Base-by-base conservation (phyloP, 2,888 invertebrate species). In the Crematogaster levior region DNA sequence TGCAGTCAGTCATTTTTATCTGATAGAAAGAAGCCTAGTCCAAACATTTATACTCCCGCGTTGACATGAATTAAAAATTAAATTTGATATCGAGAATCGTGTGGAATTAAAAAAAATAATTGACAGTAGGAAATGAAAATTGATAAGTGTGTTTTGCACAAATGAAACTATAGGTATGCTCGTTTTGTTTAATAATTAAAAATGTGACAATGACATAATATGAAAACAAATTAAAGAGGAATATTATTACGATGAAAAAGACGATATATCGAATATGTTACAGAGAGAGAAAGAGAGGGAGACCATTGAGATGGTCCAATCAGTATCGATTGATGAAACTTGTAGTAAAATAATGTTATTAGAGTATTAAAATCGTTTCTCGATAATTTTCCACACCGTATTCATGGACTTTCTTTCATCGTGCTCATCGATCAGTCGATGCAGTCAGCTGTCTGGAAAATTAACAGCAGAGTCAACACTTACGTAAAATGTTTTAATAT, bases 291-390 rank as follows among this genome's bases (percentile, higher is more conserved):
- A n/a, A n/a, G n/a, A n/a, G n/a, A n/a, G n/a, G 6, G 6, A 48
- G 7, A 24, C 18, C n/a, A 30, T 77, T 43, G 15, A 10, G 12
- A 37, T 21, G 15, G 2, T 70, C 7, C n/a, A 70, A 56, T 43
- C 34, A 3, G 21, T 56, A 56, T 77, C 34, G 56, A 56, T 56
- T 77, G 21, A 24, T 72, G 12, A 79, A 77, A 79, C 43, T 77
- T 4, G 21, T 27, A 7, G 15, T 18, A 5, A 18, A 43, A 79
- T 43, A 79, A 73, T 56, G 21, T 72, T 77, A 79, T 58, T 43
- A 43, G 10, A 72, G 30, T 58, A 72, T 79, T 72, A 73, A 79
- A 79, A 72, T 79, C 24, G 73, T 56, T 79, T 77, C 53, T 70
- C 73, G 72, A 77, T 77, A 70, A 77, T 77, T 53, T 21, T 27